Evolutionary conservation across 2,113 vertebrate species (phyloP), one percentile per base, ranked within the genome.

Genomic region (Archilochus colubris): DNA sequence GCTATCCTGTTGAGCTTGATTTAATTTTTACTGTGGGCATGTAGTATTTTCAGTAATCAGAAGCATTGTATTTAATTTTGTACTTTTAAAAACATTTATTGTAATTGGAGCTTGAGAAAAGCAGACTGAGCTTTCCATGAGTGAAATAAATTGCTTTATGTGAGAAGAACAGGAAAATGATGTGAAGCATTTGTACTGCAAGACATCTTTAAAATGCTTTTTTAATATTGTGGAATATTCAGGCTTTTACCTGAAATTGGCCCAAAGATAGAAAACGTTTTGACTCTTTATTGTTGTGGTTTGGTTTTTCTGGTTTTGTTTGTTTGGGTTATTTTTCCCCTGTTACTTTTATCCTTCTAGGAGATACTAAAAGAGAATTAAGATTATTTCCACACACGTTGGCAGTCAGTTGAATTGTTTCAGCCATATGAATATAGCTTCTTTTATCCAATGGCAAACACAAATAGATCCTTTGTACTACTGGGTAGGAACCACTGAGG

Each of bases 41-140:
- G 46, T 79, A 33, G 12, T 54, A 67, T 86, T 94, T 79, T 67
- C 43, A 8, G 76, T 83, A 83, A 95, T 58, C 0, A 0, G 66
- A 93, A 51, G 43, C 43, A 91, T 83, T 88, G 77, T 72, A 28
- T 94, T 96, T 80, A 89, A 93, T 96, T 95, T 95, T 96, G 36
- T 79, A 75, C 28, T 54, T n/a, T 80, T 96, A 57, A 38, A 87
- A 86, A 80, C 46, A 88, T 62, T 88, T 83, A 20, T 69, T 95
- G 92, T 84, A 85, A 88, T 67, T 79, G 68, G 81, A 70, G 21
- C 44, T 81, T 27, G 10, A 89, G 57, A 36, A 89, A 74, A 96
- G 59, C 69, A 95, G 53, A 48, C 23, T 27, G 50, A 76, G 27
- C 43, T 93, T 84, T 58, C 19, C 36, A 55, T 86, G 63, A 53